phyloP scores from a whole-genome alignment of 2,888 invertebrate species.

The Molorchus minor region DNA sequence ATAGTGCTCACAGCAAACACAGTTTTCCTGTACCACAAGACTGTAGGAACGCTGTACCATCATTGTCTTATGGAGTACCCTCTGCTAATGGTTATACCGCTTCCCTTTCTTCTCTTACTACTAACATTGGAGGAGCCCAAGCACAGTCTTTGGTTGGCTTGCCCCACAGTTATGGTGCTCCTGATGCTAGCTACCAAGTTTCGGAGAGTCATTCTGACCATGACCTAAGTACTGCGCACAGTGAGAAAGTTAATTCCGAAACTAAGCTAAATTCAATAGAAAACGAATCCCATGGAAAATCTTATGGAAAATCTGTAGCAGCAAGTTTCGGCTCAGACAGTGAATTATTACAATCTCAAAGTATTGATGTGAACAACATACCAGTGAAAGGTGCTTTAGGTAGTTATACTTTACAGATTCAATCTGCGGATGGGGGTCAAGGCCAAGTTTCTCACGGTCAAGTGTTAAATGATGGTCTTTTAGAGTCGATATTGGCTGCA shows the following conservation, averaged over 20 bases:
- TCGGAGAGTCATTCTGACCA: conserved; percentile 12
- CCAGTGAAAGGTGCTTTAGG: conserved; percentile 69
- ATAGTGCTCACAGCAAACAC: conserved; percentile 27
- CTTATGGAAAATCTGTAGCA: conserved; percentile 56
- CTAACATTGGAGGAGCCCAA: conserved; percentile 64
- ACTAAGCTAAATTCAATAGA: conserved; percentile 45
- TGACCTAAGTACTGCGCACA: conserved; percentile 52
- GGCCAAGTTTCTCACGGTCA: conserved; percentile 75
- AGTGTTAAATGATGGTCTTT: conserved; percentile 78
- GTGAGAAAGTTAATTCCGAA: conserved; percentile 49
- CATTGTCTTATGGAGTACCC: conserved; percentile 60
- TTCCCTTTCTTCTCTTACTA: conserved; percentile 66
- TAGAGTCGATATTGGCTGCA: conserved; percentile 83
- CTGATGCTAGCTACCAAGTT: conserved; percentile 41
- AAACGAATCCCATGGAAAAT: conserved; percentile 48
- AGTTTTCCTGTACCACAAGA: conserved; percentile 46
- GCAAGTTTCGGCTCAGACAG: conserved; percentile 56
- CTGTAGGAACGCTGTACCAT: conserved; percentile 55
- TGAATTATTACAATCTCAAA: conserved; percentile 58
- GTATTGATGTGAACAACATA: conserved; percentile 62
- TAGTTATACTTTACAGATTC: conserved; percentile 80
- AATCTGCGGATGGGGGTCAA: conserved; percentile 70
- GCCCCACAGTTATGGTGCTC: conserved; percentile 45
- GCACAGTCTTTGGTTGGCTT: conserved; percentile 50
- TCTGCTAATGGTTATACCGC: conserved; percentile 66